Percentiles rank a stretch among this genome's conserved stretches.
Conservation (phyloP, 1,140 invertebrate species). For the Paraescarpia echinospica region DNA sequence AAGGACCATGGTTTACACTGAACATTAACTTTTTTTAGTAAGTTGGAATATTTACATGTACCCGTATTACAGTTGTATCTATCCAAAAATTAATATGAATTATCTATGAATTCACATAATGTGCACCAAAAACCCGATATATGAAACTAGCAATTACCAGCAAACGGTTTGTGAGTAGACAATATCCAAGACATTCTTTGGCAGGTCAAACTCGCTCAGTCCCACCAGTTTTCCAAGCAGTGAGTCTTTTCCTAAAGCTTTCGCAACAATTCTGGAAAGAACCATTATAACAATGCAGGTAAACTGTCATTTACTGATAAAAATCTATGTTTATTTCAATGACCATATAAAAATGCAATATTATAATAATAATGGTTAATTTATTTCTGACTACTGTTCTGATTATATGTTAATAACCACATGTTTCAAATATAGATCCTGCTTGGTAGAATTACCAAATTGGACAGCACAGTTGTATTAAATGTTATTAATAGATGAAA, state of each 20-base stretch:
- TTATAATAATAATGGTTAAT: too few species aligned
- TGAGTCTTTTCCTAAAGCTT: not conserved
- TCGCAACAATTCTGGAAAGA: not conserved
- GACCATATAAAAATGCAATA: not conserved
- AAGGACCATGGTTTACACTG: not conserved
- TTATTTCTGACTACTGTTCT: too few species aligned
- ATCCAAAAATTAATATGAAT: not conserved
- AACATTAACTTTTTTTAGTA: not conserved
- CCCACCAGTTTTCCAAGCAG: not conserved
- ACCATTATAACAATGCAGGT: not conserved
- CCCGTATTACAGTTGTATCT: not conserved
- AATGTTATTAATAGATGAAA: too few species aligned
- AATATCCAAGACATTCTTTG: constrained; percentile 24
- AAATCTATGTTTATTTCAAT: not conserved
- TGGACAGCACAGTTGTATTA: too few species aligned
- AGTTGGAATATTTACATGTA: not conserved
- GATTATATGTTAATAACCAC: too few species aligned
- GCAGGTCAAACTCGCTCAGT: not conserved
- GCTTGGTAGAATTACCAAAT: too few species aligned
- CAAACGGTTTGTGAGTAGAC: constrained; percentile 25
- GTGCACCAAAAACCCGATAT: not conserved
- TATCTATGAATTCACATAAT: not conserved
- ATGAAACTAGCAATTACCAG: constrained; percentile 8
- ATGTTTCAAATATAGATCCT: too few species aligned
- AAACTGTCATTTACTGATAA: not conserved